Evolutionary conservation across 2,888 invertebrate species (phyloP), one percentile per base, ranked within the genome.

Genomic region (Gibbula magus): DNA sequence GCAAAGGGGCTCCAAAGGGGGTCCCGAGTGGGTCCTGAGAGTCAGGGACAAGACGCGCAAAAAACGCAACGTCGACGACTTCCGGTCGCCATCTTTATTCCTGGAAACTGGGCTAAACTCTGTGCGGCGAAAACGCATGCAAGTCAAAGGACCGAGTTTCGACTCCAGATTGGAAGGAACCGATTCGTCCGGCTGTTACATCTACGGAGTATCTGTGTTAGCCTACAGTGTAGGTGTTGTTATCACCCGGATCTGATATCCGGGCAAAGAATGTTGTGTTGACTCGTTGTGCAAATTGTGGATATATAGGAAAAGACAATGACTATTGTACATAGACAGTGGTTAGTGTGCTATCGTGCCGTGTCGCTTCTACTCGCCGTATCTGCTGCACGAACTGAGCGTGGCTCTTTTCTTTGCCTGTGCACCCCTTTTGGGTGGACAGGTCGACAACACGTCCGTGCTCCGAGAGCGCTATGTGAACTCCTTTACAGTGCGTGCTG

Each of bases 401-500:
- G 70, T 70, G 70, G 70, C 70, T 70, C 70, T 35, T 20, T 35
- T 35, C 32, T 70, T 10, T 39, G 35, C 39, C 70, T 35, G 35
- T 35, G 22, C 70, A 39, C 70, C 70, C 70, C 70, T 70, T 70
- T 70, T 70, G 70, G 70, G 70, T 32, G 39, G 70, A n/a, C 35
- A 5, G 32, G 53, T 32, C 75, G 75, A 75, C 75, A 75, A 75
- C 75, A 75, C 75, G 54, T 75, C 75, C 54, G 75, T 75, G 75
- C 52, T 53, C 75, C 32, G 54, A 54, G 75, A 75, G 75, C 54
- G 75, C 75, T 54, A 53, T 70, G 70, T 70, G 70, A 70, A 35
- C 70, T 70, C 70, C 35, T 70, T 39, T 70, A 32, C 32, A 70
- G 29, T 16, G 29, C 70, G 70, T 70, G 70, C 70, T 70, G 70